A percentile compares a stretch with the other conserved stretches of the same genome.
Evolutionary conservation across 2,888 invertebrate genomes (phyloP).

Genomic region (Candidula unifasciata): DNA sequence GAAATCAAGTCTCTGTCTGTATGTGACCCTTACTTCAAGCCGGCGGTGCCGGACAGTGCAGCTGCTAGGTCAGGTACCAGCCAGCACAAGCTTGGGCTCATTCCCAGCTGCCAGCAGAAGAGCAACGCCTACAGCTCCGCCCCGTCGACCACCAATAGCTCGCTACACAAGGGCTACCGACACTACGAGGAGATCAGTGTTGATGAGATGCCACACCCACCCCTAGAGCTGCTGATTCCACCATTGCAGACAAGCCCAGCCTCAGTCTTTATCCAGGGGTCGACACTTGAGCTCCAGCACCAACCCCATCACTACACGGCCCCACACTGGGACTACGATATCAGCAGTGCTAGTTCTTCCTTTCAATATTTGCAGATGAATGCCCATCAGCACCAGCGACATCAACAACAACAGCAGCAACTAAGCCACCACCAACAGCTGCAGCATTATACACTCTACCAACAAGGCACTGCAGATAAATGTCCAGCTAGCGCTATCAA

Average conservation of each 20-base stretch:
- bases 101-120: constrained; percentile 7
- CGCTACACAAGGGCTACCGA: neutral
- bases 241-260: neutral
- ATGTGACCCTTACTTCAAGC: neutral
- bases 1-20: neutral
- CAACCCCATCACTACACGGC: too few species aligned
- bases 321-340: neutral
- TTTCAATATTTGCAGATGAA: neutral
- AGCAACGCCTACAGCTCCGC: constrained; percentile 19
- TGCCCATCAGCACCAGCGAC: too few species aligned
- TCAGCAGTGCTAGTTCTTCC: neutral
- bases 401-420: neutral
- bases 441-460: too few species aligned
- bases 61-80: neutral
- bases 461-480: too few species aligned
- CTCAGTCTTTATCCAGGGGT: neutral
- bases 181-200: constrained; percentile 39
- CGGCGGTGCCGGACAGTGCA: neutral
- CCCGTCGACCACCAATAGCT: neutral
- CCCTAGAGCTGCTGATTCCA: neutral
- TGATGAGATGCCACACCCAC: constrained; percentile 34
- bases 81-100: neutral
- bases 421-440: neutral
- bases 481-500: neutral
- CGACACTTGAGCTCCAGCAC: neutral